Percentiles rank a stretch among this genome's conserved stretches.
phyloP scores from a whole-genome alignment of 2,113 vertebrate genomes.

The Alouatta palliata region DNA sequence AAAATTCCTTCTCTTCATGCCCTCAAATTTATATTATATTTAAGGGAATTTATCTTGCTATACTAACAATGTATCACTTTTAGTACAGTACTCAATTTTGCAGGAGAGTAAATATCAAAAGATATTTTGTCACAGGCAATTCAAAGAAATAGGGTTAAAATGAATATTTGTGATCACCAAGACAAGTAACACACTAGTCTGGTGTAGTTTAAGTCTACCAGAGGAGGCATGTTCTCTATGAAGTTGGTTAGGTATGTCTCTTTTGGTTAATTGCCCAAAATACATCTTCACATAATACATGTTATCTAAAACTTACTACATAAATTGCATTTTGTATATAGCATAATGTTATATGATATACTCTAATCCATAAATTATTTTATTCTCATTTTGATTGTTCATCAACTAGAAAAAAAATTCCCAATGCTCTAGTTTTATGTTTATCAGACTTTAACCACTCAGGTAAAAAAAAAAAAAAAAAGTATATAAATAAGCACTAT shows the following conservation, averaged over 20 bases:
- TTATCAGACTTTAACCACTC: not conserved
- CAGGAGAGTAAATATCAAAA: not conserved
- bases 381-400: not conserved
- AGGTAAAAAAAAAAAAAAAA: conserved; percentile 2
- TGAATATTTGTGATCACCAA: not conserved
- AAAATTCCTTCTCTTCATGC: not conserved
- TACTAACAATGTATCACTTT: not conserved
- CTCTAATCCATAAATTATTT: not conserved
- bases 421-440: not conserved
- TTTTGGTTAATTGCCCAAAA: not conserved
- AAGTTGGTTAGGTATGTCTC: not conserved
- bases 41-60: not conserved
- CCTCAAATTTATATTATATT: not conserved
- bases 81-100: not conserved
- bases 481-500: not conserved
- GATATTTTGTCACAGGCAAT: not conserved
- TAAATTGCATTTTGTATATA: not conserved
- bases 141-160: conserved; percentile 26
- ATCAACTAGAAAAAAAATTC: conserved; percentile 12
- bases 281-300: not conserved
- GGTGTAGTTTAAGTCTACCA: not conserved
- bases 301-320: not conserved
- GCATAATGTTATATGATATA: not conserved
- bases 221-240: not conserved
- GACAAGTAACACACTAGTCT: not conserved